Evolutionary conservation across 35 echinoderm and acorn worm genomes (phyloP), one percentile per base, ranked within the genome.

Genomic region (Heliocidaris erythrogramma): DNA sequence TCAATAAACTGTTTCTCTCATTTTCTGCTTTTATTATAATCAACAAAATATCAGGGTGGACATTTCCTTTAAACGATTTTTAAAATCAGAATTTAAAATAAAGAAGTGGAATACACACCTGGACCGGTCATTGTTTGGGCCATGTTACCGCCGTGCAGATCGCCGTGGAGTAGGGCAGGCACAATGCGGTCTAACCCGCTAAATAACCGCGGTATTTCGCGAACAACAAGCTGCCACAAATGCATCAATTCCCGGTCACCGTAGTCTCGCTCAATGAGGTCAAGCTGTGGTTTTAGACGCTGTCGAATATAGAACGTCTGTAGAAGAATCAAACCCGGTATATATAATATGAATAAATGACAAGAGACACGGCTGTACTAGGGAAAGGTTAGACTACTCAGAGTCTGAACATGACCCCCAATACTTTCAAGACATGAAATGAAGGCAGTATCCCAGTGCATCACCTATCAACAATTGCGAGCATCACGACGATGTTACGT

Each of bases 131-230:
- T 87, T 85, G 94, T 95, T 47, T 97, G 92, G 93, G 85, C 95
- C 48, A 95, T 86, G 49, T 99, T 99, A 32, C 96, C 96, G 48
- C 96, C 91, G 95, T 96, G 97, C 6, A 99, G 84, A 71, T 99
- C 98, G 17, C 98, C 98, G 93, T 99, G 98, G 2, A 99, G 95
- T 30, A 99, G 60, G 4, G 98, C 88, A n/a, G 98, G 98, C 7
- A 84, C 59, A 35, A 99, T 92, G 69, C 69, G 14, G 14, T 97
- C 95, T 29, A 97, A 4, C 32, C 89, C 96, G 30, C 95, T 86
- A 59, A 99, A 97, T 30, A 99, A 88, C 48, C 94, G 94, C 17
- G 98, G 96, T 30, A 99, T 69, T 49, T 94, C 95, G 31, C 96
- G 86, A 47, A 96, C 94, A 21, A 99, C 94, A 86, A 96, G 96